A percentile compares a stretch with the other conserved stretches of the same genome.
phyloP scores from a whole-genome alignment of 2,113 vertebrate genomes.

The Prochilodus magdalenae region DNA sequence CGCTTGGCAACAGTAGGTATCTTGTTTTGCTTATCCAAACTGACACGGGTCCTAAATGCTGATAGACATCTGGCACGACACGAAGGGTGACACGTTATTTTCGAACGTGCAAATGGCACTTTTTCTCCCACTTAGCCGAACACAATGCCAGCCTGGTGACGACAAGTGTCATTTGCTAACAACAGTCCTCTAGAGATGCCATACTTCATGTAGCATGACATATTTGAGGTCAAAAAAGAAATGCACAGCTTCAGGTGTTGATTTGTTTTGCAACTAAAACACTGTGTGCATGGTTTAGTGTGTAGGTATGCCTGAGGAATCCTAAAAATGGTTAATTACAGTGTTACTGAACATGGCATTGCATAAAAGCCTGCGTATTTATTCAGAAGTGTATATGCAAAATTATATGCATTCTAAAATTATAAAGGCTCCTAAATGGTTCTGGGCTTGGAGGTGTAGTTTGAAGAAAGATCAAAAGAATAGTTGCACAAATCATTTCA shows the following conservation, averaged over 20 bases:
- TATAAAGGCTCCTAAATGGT: no score
- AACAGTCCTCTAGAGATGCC: neutral
- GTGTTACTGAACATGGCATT: no score
- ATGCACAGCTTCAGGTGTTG: neutral
- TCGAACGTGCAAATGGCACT: slow-evolving; percentile 39
- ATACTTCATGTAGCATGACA: slow-evolving; percentile 11
- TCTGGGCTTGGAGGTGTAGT: no score
- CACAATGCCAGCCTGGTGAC: slow-evolving; percentile 36
- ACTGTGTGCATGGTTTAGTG: neutral
- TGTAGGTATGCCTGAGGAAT: neutral
- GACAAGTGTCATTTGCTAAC: slow-evolving; percentile 30
- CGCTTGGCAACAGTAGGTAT: slow-evolving; percentile 40
- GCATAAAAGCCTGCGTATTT: no score
- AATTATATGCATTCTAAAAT: no score
- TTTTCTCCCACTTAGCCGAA: slow-evolving; percentile 36
- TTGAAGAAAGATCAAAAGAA: no score
- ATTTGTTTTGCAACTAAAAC: neutral
- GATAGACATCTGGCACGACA: slow-evolving; percentile 57
- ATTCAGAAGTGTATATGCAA: no score
- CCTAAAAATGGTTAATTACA: neutral
- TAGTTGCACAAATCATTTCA: no score
- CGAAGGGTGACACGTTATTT: slow-evolving; percentile 45
- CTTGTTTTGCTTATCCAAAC: slow-evolving; percentile 46
- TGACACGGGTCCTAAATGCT: slow-evolving; percentile 52
- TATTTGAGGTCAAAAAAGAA: slow-evolving; percentile 19